Evolutionary conservation across 2,888 invertebrate genomes (phyloP), one percentile per base, ranked within the genome.

Genomic region (Zhengitettix transpicula): DNA sequence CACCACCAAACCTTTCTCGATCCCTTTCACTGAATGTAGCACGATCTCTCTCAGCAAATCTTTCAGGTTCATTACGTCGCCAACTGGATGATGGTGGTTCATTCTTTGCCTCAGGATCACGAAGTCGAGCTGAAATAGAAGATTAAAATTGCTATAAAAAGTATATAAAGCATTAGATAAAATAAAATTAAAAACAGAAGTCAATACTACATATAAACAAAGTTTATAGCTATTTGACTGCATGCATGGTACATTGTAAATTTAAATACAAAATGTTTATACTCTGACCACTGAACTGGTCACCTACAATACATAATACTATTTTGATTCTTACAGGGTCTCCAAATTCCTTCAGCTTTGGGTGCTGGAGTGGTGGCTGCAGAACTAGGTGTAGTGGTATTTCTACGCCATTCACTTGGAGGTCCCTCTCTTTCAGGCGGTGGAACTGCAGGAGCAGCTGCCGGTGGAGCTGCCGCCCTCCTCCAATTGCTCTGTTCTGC

Each of bases 371-470:
- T 47, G 12, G 5, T n/a, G n/a, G 47, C 47, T 14, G 47, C 47
- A 47, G 47, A 12, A 14, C 14, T n/a, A 47, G 47, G 47, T 40
- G 62, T 57, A 9, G 57, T 40, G 42, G 58, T 47, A 53, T 61
- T 54, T 57, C 57, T 55, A 54, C 61, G 53, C 54, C 60, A 52
- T 55, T 58, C 52, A 11, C 60, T 52, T 52, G 61, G 62, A 40
- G 60, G 52, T 47, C 44, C 60, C 9, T 52, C 41, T 51, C 58
- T 55, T 9, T 60, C 58, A 51, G 58, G 55, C 11, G 56, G 56
- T 41, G 40, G 12, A 15, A 28, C 56, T 15, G 10, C 9, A 57
- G 14, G 5, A 42, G 17, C 14, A 5, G 12, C 42, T 51, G 16
- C 51, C n/a, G 56, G 11, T 11, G 42, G 28, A 9, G 15, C 44